These are phyloP conservation scores for Geotrupes spiniger DNA, from an alignment of 2,888 invertebrate species.

Conservation along the genomic window DNA sequence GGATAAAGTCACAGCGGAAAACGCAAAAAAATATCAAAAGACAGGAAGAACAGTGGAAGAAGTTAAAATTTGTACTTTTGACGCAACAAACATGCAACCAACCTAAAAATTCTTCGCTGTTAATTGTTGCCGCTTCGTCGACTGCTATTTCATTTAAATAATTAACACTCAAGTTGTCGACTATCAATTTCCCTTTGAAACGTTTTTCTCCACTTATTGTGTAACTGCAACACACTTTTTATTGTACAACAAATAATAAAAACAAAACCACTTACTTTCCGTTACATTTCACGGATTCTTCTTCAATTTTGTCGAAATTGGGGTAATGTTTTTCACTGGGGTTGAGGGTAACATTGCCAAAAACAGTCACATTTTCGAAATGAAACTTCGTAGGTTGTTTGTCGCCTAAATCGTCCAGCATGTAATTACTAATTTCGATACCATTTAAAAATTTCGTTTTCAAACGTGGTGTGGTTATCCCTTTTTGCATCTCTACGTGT, in stretches of 20 bases:
- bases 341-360: slow-evolving; percentile 38
- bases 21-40: no score
- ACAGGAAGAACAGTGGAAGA: no score
- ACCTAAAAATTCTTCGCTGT: slow-evolving; percentile 13
- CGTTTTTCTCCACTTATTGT: slow-evolving; percentile 36
- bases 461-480: slow-evolving; percentile 39
- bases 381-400: slow-evolving; percentile 31
- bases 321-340: slow-evolving; percentile 33
- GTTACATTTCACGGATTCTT: slow-evolving; percentile 37
- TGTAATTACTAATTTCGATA: slow-evolving; percentile 34
- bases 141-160: slow-evolving; percentile 21
- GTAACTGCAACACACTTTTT: slow-evolving; percentile 28
- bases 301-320: slow-evolving; percentile 36
- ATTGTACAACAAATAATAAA: background rate
- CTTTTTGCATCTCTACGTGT: slow-evolving; percentile 35
- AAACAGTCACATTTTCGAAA: slow-evolving; percentile 41
- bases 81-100: background rate
- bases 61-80: background rate
- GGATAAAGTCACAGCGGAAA: no score
- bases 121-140: slow-evolving; percentile 11
- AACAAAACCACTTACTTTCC: slow-evolving; percentile 36
- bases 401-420: slow-evolving; percentile 36
- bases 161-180: slow-evolving; percentile 25
- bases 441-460: slow-evolving; percentile 37
- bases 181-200: slow-evolving; percentile 32